phyloP scores from a whole-genome alignment of 1,140 invertebrate genomes.

The Lasioglossum albipes region DNA sequence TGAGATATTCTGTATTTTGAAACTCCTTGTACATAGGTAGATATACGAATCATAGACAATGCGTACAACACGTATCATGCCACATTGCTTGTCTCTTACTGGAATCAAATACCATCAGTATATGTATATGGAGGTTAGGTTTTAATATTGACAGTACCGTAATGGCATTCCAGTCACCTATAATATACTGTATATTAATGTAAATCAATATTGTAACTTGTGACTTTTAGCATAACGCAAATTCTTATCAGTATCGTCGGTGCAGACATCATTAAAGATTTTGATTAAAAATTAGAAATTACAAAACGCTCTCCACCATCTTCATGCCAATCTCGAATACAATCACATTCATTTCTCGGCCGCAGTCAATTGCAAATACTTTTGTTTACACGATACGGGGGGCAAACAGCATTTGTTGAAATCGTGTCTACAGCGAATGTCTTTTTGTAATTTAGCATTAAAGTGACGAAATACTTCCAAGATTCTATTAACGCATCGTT shows the following conservation, averaged over 20 bases:
- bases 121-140: constrained; percentile 29
- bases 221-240: constrained; percentile 42
- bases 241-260: constrained; percentile 34
- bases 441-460: constrained; percentile 33
- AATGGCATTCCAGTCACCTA: constrained; percentile 50
- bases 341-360: not conserved
- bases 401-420: constrained; percentile 14
- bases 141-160: constrained; percentile 47
- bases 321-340: constrained; percentile 5
- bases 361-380: constrained; percentile 16
- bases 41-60: constrained; percentile 31
- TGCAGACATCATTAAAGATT: constrained; percentile 27
- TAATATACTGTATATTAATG: constrained; percentile 46
- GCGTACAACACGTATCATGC: constrained; percentile 23
- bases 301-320: not conserved
- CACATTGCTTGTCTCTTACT: constrained; percentile 41
- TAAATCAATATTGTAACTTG: constrained; percentile 47
- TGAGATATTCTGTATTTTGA: constrained; percentile 36
- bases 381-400: not conserved
- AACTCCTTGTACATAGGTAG: constrained; percentile 41
- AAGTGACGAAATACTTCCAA: constrained; percentile 36
- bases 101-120: constrained; percentile 32
- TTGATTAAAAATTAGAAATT: constrained; percentile 11
- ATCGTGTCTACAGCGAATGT: constrained; percentile 22
- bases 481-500: constrained; percentile 20